Base-by-base conservation (phyloP, 2,113 vertebrate genomes). In the Mesitornis unicolor region DNA sequence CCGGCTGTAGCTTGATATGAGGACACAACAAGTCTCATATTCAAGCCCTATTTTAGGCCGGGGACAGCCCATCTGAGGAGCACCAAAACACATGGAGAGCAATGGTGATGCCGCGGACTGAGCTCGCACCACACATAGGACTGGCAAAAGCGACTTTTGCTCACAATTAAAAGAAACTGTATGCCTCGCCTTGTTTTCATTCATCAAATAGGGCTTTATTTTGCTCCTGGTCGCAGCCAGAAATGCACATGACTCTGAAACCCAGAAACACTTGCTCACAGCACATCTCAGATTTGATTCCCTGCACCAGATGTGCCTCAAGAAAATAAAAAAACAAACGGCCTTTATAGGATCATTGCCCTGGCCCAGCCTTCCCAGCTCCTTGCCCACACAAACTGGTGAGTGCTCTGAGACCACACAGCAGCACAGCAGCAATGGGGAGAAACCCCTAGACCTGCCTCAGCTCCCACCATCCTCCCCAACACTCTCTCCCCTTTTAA, bases 61-160 rank as follows among this genome's bases (percentile, higher is more conserved):
- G 50, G 3, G 17, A 17, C 2, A 1, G 70, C 56, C 31, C 71
- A 9, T 22, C 15, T 7, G 1, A 61, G 38, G 29, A 54, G 11
- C 53, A 28, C 11, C 4, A 3, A 19, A 74, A 29, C 12, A 21
- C 31, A 10, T 33, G 4, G 60, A 18, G 33, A 11, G 42, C 0
- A 1, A 14, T 0, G 4, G 8, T 0, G 2, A 33, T 48, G 75
- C 61, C n/a, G 3, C 1, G 1, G 53, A 31, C 8, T 6, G 59
- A 48, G 61, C 35, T 87, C 6, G 2, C 74, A 22, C 65, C 47
- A 0, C 1, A 18, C 31, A 2, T 42, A 7, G 36, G 42, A 47
- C 70, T 47, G 43, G 36, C 12, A 20, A 4, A 2, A 75, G 67
- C 2, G n/a, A 1, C 17, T 85, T n/a, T 16, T 10, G 9, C 51